Evolutionary conservation across 1,140 invertebrate species (phyloP), one percentile per base, ranked within the genome.

Genomic region (Muscidifurax raptorellus): DNA sequence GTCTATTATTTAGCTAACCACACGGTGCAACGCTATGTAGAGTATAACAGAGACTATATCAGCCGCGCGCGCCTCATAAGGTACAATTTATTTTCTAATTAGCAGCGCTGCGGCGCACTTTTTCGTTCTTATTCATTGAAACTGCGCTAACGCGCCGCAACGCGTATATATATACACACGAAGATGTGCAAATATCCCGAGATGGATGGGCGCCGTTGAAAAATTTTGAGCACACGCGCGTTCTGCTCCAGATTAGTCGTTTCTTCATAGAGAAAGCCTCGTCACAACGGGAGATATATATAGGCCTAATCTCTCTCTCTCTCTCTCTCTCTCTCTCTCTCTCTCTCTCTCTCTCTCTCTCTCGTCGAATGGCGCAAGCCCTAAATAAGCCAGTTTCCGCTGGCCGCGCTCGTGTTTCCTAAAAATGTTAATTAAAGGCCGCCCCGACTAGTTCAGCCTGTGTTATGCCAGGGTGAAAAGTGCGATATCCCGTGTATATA

Each of bases 41-140:
- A 67, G 66, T 27, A n/a, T 25, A 2, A 27, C 6, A 25, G 66
- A 52, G 40, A 81, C n/a, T 59, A 81, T 47, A 81, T 47, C 44
- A 72, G 79, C 67, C 18, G 25, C 66, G 28, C 27, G 10, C 71
- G 59, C 69, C 75, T 67, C 75, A 52, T 77, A 52, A 77, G 74
- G 32, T 52, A 75, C 75, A 59, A 83, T 83, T 83, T 83, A 83
- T 83, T 83, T 72, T 78, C 75, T 83, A 83, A 83, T 83, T 78
- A 83, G 75, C 22, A 18, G 28, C 18, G n/a, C 40, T 72, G n/a
- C 22, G 25, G 44, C n/a, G n/a, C 10, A 12, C 59, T 82, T 66
- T 76, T 82, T 67, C 36, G 7, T 30, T 76, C 59, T 66, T 82
- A 59, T 81, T 81, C 69, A 28, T 69, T 71, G 40, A 36, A 32